phyloP scores from a whole-genome alignment of 2,888 invertebrate genomes.

The Steinernema carpocapsae region DNA sequence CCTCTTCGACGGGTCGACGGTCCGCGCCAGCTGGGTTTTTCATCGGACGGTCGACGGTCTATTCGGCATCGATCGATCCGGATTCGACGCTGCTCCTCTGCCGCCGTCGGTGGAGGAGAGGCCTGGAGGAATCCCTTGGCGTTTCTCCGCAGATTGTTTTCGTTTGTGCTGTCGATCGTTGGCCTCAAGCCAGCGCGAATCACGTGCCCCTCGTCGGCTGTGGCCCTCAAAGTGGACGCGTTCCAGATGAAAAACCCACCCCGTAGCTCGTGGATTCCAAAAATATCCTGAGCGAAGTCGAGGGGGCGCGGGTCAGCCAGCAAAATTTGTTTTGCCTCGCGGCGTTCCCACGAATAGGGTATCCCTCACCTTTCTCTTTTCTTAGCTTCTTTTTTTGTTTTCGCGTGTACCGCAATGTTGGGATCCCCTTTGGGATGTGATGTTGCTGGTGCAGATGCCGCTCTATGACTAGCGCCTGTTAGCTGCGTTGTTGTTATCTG shows the following conservation, averaged over 20 bases:
- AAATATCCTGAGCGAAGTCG: background rate
- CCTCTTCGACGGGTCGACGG: too few relatives aligned
- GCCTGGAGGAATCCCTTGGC: background rate
- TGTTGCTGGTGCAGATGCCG: too few relatives aligned
- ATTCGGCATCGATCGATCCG: conserved; percentile 4
- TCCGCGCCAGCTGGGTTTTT: too few relatives aligned
- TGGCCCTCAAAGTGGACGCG: background rate
- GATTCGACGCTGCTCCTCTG: conserved; percentile 2
- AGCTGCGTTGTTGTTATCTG: too few relatives aligned
- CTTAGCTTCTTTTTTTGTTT: too few relatives aligned
- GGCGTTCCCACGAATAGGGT: too few relatives aligned
- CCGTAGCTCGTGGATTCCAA: background rate
- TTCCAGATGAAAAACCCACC: background rate
- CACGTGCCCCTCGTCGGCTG: conserved; percentile 2
- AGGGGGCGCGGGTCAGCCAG: background rate
- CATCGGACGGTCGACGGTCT: background rate
- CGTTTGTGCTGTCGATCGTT: background rate
- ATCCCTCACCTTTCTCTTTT: too few relatives aligned
- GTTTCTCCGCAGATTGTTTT: conserved; percentile 16
- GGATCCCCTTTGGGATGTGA: too few relatives aligned
- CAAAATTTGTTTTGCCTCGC: background rate
- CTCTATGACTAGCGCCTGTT: too few relatives aligned
- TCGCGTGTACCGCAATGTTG: too few relatives aligned
- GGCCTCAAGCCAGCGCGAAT: conserved; percentile 16
- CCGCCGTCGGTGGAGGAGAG: background rate